Conservation (phyloP, 2,113 vertebrate genomes). For the Paradisaea rubra region DNA sequence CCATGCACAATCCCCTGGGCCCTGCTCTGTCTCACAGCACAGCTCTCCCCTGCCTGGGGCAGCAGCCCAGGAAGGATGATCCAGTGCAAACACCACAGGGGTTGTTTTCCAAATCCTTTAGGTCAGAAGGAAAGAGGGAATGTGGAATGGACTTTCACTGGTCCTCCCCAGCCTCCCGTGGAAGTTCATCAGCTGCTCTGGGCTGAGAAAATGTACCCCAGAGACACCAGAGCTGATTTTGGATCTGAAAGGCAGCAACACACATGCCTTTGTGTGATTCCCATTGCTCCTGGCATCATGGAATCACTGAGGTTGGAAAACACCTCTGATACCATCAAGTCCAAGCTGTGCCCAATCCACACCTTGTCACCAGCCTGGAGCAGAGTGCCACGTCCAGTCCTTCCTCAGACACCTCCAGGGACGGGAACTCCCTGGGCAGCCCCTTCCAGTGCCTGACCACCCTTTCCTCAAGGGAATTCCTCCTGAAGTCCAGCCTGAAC, state of each 20-base stretch:
- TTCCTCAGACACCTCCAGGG: background rate
- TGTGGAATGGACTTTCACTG: background rate
- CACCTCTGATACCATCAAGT: no score
- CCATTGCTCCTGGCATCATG: background rate
- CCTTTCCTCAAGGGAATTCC: background rate
- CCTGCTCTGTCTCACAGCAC: background rate
- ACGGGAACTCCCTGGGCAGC: background rate
- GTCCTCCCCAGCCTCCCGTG: background rate
- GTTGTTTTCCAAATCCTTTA: background rate
- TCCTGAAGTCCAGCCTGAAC: background rate
- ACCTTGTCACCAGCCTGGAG: no score
- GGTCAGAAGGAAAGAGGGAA: background rate
- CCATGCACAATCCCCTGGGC: background rate
- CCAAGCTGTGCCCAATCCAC: no score
- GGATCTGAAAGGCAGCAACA: background rate
- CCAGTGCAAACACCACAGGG: background rate
- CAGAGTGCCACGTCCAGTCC: background rate
- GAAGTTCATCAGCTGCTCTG: background rate
- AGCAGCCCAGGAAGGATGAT: background rate
- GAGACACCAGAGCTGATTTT: background rate
- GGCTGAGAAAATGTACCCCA: background rate
- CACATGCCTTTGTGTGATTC: background rate
- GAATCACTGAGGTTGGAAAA: background rate
- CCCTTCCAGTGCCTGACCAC: background rate
- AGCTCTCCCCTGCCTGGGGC: background rate